phyloP scores from a whole-genome alignment of 2,113 vertebrate genomes.

The Eonycteris spelaea region DNA sequence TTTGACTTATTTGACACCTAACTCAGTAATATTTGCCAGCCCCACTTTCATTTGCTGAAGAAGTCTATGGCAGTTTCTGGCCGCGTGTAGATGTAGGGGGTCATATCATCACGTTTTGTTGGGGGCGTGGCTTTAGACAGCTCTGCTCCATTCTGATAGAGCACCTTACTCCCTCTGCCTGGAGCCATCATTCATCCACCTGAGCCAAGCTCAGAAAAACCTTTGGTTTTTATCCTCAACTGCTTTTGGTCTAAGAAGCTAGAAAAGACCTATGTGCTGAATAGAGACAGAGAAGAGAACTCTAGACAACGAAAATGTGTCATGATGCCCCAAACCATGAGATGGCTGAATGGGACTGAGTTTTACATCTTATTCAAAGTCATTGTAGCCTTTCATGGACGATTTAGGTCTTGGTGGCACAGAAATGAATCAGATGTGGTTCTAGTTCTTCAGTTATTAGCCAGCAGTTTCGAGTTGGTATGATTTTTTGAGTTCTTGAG shows the following conservation, averaged over 20 bases:
- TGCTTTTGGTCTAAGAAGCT: neutral
- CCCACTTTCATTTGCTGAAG: neutral
- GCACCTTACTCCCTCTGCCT: accelerated
- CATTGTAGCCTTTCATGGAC: neutral
- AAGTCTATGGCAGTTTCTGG: neutral
- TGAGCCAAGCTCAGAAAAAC: neutral
- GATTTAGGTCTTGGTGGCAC: neutral
- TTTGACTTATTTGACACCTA: neutral
- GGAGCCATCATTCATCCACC: accelerated
- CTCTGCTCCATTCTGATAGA: neutral
- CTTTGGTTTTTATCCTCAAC: neutral
- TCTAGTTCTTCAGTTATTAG: neutral
- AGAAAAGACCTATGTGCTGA: neutral
- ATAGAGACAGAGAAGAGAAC: neutral
- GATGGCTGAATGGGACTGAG: neutral
- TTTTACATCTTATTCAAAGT: neutral
- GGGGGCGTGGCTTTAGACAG: neutral
- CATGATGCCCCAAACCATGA: neutral
- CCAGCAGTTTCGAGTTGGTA: neutral
- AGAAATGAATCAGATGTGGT: neutral
- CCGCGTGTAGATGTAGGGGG: accelerated
- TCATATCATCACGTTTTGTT: neutral
- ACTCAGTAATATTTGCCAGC: neutral
- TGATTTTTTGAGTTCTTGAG: neutral
- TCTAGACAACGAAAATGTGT: neutral